phyloP scores from a whole-genome alignment of 2,113 vertebrate species.

The Thamnophis sirtalis region DNA sequence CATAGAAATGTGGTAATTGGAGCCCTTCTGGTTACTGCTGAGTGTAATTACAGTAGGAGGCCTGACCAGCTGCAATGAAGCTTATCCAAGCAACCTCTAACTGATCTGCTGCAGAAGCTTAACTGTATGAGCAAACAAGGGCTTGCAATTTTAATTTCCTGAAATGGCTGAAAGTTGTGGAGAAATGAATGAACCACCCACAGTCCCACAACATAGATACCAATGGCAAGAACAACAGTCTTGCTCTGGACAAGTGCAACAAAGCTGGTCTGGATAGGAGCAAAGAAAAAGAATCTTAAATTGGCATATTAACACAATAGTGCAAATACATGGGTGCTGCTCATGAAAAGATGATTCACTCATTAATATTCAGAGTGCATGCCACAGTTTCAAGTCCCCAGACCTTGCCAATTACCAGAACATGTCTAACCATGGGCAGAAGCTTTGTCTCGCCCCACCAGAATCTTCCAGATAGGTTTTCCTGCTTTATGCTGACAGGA shows the following conservation, averaged over 20 bases:
- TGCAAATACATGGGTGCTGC: background rate
- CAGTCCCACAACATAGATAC: background rate
- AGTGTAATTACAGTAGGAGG: background rate
- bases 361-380: background rate
- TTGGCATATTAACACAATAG: background rate
- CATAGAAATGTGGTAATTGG: background rate
- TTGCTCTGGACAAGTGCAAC: background rate
- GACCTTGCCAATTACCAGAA: background rate
- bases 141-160: background rate
- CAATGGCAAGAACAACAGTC: background rate
- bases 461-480: background rate
- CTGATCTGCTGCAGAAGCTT: background rate
- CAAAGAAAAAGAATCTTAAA: background rate
- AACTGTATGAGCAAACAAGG: background rate
- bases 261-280: background rate
- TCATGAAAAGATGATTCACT: background rate
- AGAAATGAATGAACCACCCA: background rate
- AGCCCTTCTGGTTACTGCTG: background rate
- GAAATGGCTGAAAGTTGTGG: background rate
- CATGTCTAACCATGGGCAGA: background rate
- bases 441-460: background rate
- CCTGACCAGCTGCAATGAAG: background rate
- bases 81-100: background rate
- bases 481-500: background rate
- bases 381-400: background rate